These are phyloP conservation scores for Danio kyathit DNA, from an alignment of 2,797 vertebrate genomes.

Conservation along the genomic window DNA sequence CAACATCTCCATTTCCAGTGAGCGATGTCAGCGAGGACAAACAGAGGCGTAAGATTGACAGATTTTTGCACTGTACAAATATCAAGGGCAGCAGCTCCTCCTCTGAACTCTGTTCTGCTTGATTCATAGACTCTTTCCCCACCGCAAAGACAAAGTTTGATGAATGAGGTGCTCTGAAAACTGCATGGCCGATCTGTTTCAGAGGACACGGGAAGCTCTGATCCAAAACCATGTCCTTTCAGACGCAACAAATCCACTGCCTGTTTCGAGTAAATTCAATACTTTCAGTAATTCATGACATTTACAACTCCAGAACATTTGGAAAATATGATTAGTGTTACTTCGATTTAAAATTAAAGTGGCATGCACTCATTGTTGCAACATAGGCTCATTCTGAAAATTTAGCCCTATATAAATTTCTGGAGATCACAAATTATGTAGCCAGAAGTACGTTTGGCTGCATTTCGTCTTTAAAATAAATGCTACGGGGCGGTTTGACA, in stretches of 20 bases:
- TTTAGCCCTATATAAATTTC: too few relatives aligned
- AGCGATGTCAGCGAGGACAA: conserved; percentile 11
- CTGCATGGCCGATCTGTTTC: conserved; percentile 40
- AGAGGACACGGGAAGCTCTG: conserved; percentile 58
- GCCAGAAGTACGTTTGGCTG: too few relatives aligned
- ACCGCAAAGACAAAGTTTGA: conserved; percentile 42
- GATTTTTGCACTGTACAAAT: conserved; percentile 19
- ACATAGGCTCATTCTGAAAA: too few relatives aligned
- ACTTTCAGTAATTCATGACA: conserved; percentile 11
- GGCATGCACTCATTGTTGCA: too few relatives aligned
- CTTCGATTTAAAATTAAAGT: not conserved
- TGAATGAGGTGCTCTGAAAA: conserved; percentile 54
- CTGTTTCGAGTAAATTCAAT: conserved; percentile 18
- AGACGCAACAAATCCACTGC: conserved; percentile 20
- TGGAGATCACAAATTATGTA: too few relatives aligned
- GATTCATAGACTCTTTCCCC: conserved; percentile 22
- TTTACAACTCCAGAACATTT: conserved; percentile 1
- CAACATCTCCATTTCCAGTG: conserved; percentile 10
- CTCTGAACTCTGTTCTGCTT: not conserved
- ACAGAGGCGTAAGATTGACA: conserved; percentile 33
- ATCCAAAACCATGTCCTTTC: conserved; percentile 60
- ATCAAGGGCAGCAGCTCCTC: conserved; percentile 40
- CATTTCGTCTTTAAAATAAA: too few relatives aligned
- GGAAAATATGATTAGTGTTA: too few relatives aligned
- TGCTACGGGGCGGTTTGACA: too few relatives aligned